Base-by-base conservation (phyloP, 2,888 invertebrate species). In the Sclerodermus sp. region DNA sequence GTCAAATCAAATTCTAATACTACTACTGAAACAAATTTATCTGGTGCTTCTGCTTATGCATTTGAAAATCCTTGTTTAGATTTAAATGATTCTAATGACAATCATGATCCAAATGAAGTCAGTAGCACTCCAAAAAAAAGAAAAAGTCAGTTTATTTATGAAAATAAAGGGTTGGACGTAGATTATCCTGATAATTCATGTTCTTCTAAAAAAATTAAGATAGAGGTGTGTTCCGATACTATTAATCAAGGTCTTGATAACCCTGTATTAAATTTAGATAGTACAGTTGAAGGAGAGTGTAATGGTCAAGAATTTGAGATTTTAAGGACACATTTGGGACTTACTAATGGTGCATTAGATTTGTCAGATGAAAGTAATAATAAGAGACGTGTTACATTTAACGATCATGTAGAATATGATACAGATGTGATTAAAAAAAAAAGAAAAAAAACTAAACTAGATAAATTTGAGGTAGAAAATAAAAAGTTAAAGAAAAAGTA, bases 351-450 rank as follows among this genome's bases (percentile, higher is more conserved):
- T 42, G 77, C 67, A 8, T 55, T 77, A 18, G 75, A 77, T 57
- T 50, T 77, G 29, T 64, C 67, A 0, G 76, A 77, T 42, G 77
- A 77, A 47, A 57, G 38, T 10, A 45, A 39, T 12, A 62, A 61
- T 2, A 75, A 73, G 31, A 76, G 66, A 48, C 61, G 70, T n/a
- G 77, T 77, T 2, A 76, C 73, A 15, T 77, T 77, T 49, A 75
- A 74, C 46, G 71, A 77, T 47, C 64, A 67, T 13, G 54, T 77
- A 5, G 74, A 77, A 45, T 77, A 67, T 41, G 70, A 65, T 38
- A 67, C 62, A 1, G 73, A 74, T 55, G 53, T 45, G 1, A 42
- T 45, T 2, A 67, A 62, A 13, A 70, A 67, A 13, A 68, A 62
- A 37, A 73, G 67, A 45, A 61, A 49, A 5, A 68, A 58, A 47